Evolutionary conservation across 2,113 vertebrate genomes (phyloP).

Genomic region (Regulus satrapa): DNA sequence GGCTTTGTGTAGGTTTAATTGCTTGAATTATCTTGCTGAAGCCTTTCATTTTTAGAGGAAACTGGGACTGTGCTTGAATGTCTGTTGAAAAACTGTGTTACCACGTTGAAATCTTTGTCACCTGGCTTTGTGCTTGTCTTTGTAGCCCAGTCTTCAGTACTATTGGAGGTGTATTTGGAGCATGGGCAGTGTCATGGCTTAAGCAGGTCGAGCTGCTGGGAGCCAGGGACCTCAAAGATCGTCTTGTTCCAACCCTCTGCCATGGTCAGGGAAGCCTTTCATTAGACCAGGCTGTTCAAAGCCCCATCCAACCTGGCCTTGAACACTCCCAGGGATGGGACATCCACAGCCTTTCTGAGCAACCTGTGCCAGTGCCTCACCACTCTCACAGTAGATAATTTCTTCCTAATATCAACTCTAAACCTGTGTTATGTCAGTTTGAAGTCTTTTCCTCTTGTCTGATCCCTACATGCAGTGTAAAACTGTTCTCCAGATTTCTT

Average conservation of each 20-base stretch:
- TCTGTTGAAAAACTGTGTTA: neutral
- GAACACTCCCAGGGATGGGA: neutral
- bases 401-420: neutral
- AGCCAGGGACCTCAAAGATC: neutral
- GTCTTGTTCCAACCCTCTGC: neutral
- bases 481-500: neutral
- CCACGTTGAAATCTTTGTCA: rapidly evolving
- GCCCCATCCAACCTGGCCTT: neutral
- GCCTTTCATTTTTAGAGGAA: neutral
- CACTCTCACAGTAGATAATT: neutral
- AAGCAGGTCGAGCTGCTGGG: neutral
- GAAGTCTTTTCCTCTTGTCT: neutral
- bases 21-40: neutral
- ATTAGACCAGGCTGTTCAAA: neutral
- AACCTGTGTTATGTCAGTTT: neutral
- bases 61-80: neutral
- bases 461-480: neutral
- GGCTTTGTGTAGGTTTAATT: neutral
- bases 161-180: neutral
- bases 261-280: neutral
- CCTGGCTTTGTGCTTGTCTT: neutral
- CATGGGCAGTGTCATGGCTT: neutral
- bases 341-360: neutral
- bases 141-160: neutral
- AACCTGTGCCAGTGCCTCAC: neutral